These are phyloP conservation scores for Eolophus roseicapilla DNA, from an alignment of 2,113 vertebrate species.

Conservation along the genomic window DNA sequence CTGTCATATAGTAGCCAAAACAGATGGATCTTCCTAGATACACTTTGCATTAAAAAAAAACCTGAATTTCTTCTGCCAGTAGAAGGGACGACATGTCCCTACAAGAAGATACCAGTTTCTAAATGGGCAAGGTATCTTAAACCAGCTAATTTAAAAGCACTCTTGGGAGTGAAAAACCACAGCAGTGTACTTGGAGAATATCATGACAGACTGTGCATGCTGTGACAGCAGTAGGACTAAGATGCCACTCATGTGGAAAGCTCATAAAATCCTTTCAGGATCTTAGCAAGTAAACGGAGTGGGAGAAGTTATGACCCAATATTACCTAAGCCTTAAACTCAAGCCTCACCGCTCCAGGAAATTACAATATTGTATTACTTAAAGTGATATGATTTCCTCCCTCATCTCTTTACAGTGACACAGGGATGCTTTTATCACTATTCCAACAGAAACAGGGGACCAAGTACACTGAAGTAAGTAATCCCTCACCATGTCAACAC, in stretches of 20 bases:
- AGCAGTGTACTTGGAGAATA: background rate
- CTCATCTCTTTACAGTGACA: background rate
- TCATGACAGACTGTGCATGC: fast-evolving
- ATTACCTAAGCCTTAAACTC: background rate
- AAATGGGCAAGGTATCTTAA: background rate
- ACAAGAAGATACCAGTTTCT: too few species aligned
- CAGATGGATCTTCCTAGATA: background rate
- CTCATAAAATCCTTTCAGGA: background rate
- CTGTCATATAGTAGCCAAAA: background rate
- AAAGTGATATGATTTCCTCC: background rate
- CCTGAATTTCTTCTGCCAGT: background rate
- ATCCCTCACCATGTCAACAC: background rate
- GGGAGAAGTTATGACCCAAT: background rate
- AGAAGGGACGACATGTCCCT: background rate
- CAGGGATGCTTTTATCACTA: background rate
- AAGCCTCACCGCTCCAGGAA: background rate
- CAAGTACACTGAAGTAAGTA: background rate
- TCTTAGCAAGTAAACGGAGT: background rate
- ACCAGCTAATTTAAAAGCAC: background rate
- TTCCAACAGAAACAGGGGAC: background rate
- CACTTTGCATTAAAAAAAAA: background rate
- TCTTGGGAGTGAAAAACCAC: too few species aligned
- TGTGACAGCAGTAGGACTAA: background rate
- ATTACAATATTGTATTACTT: background rate
- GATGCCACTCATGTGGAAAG: background rate